Evolutionary conservation across 2,797 vertebrate species (phyloP).

Genomic region (Erithacus rubecula): DNA sequence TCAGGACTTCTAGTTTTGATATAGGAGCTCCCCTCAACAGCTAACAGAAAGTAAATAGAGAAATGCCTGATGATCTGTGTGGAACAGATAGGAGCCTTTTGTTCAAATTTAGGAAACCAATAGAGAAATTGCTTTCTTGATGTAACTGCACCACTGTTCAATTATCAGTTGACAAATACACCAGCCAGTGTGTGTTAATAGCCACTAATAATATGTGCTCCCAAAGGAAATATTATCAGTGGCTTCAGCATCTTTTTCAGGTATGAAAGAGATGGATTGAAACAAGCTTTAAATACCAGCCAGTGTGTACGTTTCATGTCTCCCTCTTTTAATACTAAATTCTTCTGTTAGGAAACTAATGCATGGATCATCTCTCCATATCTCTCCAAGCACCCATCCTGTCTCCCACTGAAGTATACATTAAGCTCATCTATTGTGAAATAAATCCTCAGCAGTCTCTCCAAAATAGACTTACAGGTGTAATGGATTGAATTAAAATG

Average conservation of each 20-base stretch:
- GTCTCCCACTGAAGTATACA: not conserved
- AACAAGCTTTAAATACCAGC: not conserved
- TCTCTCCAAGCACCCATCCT: not conserved
- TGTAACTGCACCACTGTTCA: not conserved
- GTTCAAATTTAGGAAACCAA: not conserved
- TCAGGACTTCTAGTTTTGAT: not conserved
- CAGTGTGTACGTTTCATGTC: not conserved
- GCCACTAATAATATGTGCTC: not conserved
- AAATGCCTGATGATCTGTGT: not conserved
- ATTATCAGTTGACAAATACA: not conserved
- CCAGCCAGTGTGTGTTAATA: not conserved
- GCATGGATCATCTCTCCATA: not conserved
- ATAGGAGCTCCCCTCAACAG: not conserved
- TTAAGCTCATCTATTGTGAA: conserved; percentile 21
- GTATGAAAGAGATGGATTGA: not conserved
- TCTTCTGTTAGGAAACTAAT: not conserved
- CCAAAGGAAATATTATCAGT: not conserved
- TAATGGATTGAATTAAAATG: conserved; percentile 31
- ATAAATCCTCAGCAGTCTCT: conserved; percentile 25
- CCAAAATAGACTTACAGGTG: conserved; percentile 14
- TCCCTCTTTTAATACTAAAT: not conserved
- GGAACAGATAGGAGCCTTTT: not conserved
- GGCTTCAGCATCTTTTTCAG: not conserved
- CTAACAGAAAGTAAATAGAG: not conserved
- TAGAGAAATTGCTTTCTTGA: not conserved